Base-by-base conservation (phyloP, 2,797 vertebrate genomes). In the Salmo trutta region DNA sequence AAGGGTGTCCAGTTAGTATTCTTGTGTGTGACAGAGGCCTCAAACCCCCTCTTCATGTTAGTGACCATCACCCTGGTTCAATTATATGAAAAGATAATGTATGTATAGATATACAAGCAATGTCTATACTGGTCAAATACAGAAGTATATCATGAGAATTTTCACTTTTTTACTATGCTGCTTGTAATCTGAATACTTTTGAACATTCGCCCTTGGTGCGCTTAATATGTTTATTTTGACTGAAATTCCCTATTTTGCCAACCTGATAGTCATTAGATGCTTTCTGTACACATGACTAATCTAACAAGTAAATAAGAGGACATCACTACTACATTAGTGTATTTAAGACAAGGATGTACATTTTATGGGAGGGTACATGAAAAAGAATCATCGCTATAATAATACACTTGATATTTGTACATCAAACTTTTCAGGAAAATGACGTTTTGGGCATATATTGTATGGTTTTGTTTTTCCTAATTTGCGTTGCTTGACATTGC, bases 31-130 rank as follows among this genome's bases (percentile, higher is more conserved):
- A 65, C 84, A 91, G 97, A 93, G 79, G 87, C 85, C 0, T 41
- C 89, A 6, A 96, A 97, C 90, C 96, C 97, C 15, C 93, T 98
- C 68, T 96, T 98, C 85, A 98, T 98, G 95, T 90, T 78, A 54
- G 47, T 65, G 65, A 31, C 52, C 66, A 41, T 81, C 16, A 82
- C 73, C 33, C 81, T 66, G 69, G 75, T 73, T 65, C 76, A 31
- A 21, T 75, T n/a, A 31, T 77, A 80, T 82, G 79, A 19, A 56
- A 54, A 54, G 17, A 17, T 1, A n/a, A 59, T 7, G 56, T 59
- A 59, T 59, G 56, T 74, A 79, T 33, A 33, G 33, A 84, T 67
- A 27, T 77, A 71, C 41, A 78, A 71, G 51, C 79, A 66, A 78
- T 82, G 82, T 89, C 81, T 51, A 68, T 67, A 47, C 77, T 36